Base-by-base conservation (phyloP, 2,797 vertebrate genomes). In the Catostomus latipinnis region DNA sequence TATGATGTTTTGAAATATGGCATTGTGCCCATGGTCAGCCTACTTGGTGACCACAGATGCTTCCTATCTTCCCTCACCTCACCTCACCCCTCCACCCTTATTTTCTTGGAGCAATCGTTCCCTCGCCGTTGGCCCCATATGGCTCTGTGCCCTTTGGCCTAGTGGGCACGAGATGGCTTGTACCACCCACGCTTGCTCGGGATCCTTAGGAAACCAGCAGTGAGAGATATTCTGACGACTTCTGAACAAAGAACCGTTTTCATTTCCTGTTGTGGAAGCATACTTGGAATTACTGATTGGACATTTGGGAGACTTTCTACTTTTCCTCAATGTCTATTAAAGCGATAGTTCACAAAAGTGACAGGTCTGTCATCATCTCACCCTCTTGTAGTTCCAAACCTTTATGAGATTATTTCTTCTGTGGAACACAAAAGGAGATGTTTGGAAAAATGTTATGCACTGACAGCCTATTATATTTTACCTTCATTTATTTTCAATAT, bases 111-210 rank as follows among this genome's bases (percentile, higher is more conserved):
- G 60, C 68, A 78, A 73, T 81, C 78, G 76, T 72, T 74, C 50
- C 77, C 74, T 58, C 69, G 16, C 74, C 73, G 67, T 75, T 50
- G 84, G 65, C 86, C 87, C 89, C 85, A 84, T 90, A 86, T 85
- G 84, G 71, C 78, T 73, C 65, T 1, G 78, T 66, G 72, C 86
- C 88, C 87, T 91, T 90, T 90, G 80, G 74, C 91, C 88, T 88
- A 92, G 83, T 91, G 89, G 88, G 91, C 88, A 88, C 62, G 53
- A 12, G 16, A 69, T 61, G 74, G 57, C 66, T 46, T 80, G 60
- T 71, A 62, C 54, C 78, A 81, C 70, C 66, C 60, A 62, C 56
- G 48, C 57, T 52, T 78, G 18, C 53, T 12, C 76, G 18, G 46
- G 34, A 57, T 73, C 77, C 54, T 71, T 74, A 62, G 83, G 76